Percentiles rank a stretch among this genome's conserved stretches.
Conservation (phyloP, 2,888 invertebrate species). For the Julus scandinavius region DNA sequence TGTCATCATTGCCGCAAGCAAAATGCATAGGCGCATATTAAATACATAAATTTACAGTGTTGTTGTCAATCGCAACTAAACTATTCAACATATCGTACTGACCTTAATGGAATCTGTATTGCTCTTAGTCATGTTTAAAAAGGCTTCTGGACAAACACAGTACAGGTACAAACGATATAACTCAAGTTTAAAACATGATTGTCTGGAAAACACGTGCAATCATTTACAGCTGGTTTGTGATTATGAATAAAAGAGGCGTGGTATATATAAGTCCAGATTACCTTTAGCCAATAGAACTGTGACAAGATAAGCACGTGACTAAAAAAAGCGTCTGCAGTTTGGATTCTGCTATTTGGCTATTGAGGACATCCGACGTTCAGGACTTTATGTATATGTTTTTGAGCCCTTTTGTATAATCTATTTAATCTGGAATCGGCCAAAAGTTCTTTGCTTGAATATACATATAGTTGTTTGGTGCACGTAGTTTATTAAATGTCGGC, state of each 20-base stretch:
- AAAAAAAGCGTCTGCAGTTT: neutral
- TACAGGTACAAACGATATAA: neutral
- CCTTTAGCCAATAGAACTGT: neutral
- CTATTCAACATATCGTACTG: neutral
- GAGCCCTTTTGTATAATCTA: no score
- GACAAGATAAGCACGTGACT: neutral
- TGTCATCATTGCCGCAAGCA: no score
- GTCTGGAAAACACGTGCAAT: neutral
- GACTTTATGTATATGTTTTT: neutral
- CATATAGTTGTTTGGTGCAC: neutral
- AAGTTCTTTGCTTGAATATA: no score
- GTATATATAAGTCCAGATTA: neutral
- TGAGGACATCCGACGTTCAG: neutral
- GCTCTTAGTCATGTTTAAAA: conserved; percentile 1
- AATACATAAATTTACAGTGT: neutral
- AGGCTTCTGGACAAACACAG: neutral
- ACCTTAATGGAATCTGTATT: neutral
- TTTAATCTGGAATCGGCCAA: no score
- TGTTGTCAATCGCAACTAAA: neutral
- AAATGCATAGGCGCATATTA: no score
- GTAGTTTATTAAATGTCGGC: neutral
- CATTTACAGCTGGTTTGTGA: neutral
- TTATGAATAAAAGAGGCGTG: neutral
- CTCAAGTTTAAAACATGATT: neutral
- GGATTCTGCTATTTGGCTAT: neutral